Evolutionary conservation across 2,888 invertebrate genomes (phyloP).

Genomic region (Tanypteryx hageni): DNA sequence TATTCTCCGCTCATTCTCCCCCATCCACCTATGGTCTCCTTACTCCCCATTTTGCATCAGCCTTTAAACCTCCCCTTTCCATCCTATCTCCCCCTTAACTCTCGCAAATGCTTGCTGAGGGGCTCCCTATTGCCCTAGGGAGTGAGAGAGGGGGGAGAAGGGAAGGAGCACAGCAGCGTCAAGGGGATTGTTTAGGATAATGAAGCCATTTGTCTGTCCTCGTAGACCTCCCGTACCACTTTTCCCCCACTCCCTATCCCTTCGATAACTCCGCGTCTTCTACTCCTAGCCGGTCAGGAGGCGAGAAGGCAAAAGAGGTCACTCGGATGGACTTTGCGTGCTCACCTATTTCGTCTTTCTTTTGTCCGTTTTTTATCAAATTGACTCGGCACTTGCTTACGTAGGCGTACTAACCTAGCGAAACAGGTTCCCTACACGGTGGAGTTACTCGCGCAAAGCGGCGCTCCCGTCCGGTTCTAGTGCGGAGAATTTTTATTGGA

Average conservation of each 20-base stretch:
- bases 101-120: not conserved
- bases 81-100: not conserved
- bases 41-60: not conserved
- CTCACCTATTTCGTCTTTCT: not conserved
- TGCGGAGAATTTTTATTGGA: too few species aligned
- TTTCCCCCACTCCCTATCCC: not conserved
- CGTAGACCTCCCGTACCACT: slow-evolving; percentile 19
- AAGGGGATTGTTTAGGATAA: slow-evolving; percentile 60
- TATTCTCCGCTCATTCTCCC: too few species aligned
- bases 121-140: not conserved
- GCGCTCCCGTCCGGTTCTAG: not conserved
- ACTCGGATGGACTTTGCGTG: slow-evolving; percentile 2
- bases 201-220: slow-evolving; percentile 57
- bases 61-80: not conserved
- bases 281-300: not conserved
- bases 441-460: not conserved
- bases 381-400: not conserved
- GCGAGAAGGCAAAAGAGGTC: not conserved
- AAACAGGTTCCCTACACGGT: not conserved
- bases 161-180: not conserved
- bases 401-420: not conserved
- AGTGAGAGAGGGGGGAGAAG: too few species aligned
- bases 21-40: not conserved
- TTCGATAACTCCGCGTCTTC: not conserved
- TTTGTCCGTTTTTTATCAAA: not conserved